Conservation (phyloP, 2,797 vertebrate species). For the Gymnothorax reevesii region DNA sequence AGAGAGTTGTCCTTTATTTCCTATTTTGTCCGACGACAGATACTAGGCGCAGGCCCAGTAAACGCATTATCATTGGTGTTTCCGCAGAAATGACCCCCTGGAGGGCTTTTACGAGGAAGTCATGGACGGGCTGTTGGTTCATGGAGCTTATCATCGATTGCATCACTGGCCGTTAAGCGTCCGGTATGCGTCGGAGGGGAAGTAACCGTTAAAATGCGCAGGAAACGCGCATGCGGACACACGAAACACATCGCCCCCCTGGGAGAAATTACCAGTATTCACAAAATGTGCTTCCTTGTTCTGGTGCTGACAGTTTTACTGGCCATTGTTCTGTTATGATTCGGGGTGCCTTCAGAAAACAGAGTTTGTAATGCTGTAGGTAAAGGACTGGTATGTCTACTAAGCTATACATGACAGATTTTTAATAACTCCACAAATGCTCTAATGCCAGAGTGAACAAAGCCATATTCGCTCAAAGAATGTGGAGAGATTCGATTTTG, state of each 20-base stretch:
- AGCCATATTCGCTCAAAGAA: not conserved
- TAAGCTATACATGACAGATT: not conserved
- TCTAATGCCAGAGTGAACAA: not conserved
- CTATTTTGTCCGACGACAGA: conserved; percentile 12
- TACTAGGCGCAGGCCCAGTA: not conserved
- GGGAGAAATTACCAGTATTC: conserved; percentile 1
- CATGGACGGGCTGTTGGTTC: conserved; percentile 16
- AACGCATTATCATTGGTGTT: conserved; percentile 19
- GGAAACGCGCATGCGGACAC: not conserved
- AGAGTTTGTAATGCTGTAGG: not conserved
- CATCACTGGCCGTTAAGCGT: conserved; percentile 22
- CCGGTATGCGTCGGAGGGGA: conserved; percentile 9
- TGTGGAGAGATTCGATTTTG: not conserved
- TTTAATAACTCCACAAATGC: not conserved
- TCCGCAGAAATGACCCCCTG: not conserved
- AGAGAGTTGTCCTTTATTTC: conserved; percentile 3
- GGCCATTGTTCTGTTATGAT: not conserved
- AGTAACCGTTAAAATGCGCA: conserved; percentile 17
- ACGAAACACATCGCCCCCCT: not conserved
- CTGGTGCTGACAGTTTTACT: not conserved
- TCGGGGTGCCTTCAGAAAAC: not conserved
- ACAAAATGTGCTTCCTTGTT: conserved; percentile 6
- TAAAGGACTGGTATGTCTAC: not conserved
- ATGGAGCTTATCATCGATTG: conserved; percentile 27
- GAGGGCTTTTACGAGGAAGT: conserved; percentile 12